Percentiles rank a stretch among this genome's conserved stretches.
Conservation (phyloP, 2,888 invertebrate genomes). For the Aromia moschata region DNA sequence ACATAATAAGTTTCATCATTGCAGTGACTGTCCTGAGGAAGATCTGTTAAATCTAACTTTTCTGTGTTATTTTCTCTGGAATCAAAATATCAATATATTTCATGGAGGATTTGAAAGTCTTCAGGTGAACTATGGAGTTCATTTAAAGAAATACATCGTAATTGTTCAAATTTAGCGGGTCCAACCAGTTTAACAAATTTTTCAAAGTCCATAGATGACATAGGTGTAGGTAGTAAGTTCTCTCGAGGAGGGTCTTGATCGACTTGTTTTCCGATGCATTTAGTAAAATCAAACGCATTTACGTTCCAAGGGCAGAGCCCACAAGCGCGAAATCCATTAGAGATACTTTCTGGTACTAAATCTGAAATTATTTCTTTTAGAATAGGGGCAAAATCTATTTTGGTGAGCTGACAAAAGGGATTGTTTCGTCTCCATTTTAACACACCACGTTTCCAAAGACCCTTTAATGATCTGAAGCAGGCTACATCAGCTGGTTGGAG, state of each 20-base stretch:
- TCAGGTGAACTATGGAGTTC: background rate
- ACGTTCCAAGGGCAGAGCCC: slow-evolving; percentile 43
- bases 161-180: slow-evolving; percentile 2
- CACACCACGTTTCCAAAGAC: slow-evolving; percentile 40
- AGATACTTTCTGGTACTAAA: slow-evolving; percentile 22
- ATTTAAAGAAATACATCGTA: slow-evolving; percentile 5
- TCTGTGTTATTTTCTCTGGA: slow-evolving; percentile 3
- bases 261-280: slow-evolving; percentile 34
- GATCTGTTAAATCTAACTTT: slow-evolving; percentile 2
- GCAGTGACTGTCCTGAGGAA: background rate
- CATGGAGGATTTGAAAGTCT: slow-evolving; percentile 3
- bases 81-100: background rate
- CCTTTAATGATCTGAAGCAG: slow-evolving; percentile 43
- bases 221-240: background rate
- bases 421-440: slow-evolving; percentile 40
- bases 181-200: slow-evolving; percentile 8
- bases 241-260: slow-evolving; percentile 1
- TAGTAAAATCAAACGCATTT: slow-evolving; percentile 37
- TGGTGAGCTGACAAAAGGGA: slow-evolving; percentile 27
- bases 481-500: slow-evolving; percentile 48
- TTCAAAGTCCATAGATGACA: background rate
- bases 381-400: slow-evolving; percentile 43
- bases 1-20: background rate
- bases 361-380: slow-evolving; percentile 27
- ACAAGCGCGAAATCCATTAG: slow-evolving; percentile 42